Evolutionary conservation across 64 coral and sea anemone genomes (phyloP).

Genomic region (Porites australiensis): DNA sequence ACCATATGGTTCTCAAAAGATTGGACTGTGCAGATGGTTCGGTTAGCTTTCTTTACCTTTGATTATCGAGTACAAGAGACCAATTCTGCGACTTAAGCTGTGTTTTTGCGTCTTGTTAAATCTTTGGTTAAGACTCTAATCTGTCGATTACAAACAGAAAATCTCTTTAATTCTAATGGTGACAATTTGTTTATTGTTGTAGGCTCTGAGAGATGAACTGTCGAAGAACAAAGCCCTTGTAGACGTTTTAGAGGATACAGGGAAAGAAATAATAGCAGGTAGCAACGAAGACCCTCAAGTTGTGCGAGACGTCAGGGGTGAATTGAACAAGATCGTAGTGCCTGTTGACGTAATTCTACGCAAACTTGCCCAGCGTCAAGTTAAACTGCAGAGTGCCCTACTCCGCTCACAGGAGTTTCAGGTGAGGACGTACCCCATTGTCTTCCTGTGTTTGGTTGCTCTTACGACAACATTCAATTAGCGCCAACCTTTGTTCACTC

Average conservation of each 20-base stretch:
- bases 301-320: slow-evolving; percentile 83
- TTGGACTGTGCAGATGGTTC: too few species aligned
- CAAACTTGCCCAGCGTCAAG: slow-evolving; percentile 86
- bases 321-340: slow-evolving; percentile 84
- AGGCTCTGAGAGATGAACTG: slow-evolving; percentile 86
- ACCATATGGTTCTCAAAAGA: too few species aligned
- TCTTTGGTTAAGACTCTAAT: too few species aligned
- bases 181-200: neutral
- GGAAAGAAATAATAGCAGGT: slow-evolving; percentile 79
- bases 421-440: neutral
- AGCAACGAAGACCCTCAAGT: slow-evolving; percentile 92
- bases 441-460: too few species aligned
- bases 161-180: too few species aligned
- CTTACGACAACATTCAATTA: too few species aligned
- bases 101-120: too few species aligned
- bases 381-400: slow-evolving; percentile 84
- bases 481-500: too few species aligned
- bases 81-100: too few species aligned
- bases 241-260: slow-evolving; percentile 82
- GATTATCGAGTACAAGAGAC: too few species aligned
- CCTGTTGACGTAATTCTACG: slow-evolving; percentile 80
- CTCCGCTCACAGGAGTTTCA: slow-evolving; percentile 94
- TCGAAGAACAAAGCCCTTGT: slow-evolving; percentile 76
- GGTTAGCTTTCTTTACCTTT: too few species aligned
- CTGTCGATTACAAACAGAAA: too few species aligned